Evolutionary conservation across 2,888 invertebrate genomes (phyloP).

Genomic region (Sesamia inferens): DNA sequence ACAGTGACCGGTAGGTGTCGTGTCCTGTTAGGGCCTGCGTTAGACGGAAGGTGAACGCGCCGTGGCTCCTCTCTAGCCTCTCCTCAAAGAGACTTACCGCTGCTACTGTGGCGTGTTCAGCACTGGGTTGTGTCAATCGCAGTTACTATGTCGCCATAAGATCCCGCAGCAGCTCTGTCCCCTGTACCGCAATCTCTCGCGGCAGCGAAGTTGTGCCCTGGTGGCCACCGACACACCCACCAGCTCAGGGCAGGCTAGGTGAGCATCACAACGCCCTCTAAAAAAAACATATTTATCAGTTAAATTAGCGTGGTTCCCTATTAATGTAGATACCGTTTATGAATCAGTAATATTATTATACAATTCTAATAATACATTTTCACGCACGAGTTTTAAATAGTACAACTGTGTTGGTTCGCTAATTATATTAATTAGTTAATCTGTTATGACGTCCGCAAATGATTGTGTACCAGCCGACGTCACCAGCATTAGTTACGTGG

Average conservation of each 20-base stretch:
- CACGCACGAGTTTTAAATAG: conserved; percentile 36
- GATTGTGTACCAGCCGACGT: conserved; percentile 33
- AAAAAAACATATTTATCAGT: background rate
- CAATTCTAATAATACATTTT: conserved; percentile 35
- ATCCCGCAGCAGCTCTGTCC: no score
- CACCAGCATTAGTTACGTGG: conserved; percentile 7
- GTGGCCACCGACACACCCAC: background rate
- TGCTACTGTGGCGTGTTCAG: no score
- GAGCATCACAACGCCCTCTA: no score
- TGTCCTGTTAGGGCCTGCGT: no score
- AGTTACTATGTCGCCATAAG: no score
- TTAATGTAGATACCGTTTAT: background rate
- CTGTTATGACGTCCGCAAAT: conserved; percentile 22
- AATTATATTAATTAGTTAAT: conserved; percentile 41
- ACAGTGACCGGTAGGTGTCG: no score
- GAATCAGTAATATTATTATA: conserved; percentile 7
- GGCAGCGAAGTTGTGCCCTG: no score
- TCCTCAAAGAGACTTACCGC: no score
- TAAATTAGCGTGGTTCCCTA: background rate
- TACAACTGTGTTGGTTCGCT: conserved; percentile 20
- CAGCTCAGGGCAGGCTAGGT: background rate
- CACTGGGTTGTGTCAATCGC: no score
- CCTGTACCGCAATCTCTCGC: no score
- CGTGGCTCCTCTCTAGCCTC: no score
- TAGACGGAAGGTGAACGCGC: no score